Evolutionary conservation across 2,888 invertebrate genomes (phyloP).

Genomic region (Mamestra brassicae): DNA sequence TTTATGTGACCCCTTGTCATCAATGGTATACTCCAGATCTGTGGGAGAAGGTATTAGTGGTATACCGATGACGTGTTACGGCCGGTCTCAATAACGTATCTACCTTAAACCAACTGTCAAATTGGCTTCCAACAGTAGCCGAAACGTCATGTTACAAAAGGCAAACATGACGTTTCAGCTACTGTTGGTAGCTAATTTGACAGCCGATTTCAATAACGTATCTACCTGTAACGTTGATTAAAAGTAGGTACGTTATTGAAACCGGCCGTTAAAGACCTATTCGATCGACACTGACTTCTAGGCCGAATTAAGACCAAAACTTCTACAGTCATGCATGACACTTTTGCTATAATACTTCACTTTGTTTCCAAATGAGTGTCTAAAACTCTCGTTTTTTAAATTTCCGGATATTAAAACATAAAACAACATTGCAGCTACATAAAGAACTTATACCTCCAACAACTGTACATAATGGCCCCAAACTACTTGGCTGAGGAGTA

Average conservation of each 20-base stretch:
- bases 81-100: no score
- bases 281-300: not conserved
- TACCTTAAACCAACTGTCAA: no score
- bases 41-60: not conserved
- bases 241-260: no score
- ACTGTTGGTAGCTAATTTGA: no score
- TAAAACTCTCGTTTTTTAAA: no score
- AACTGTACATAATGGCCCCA: conserved; percentile 95
- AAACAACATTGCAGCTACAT: conserved; percentile 80
- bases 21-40: not conserved
- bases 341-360: not conserved
- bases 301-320: not conserved
- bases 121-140: no score
- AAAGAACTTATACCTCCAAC: conserved; percentile 95
- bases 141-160: no score
- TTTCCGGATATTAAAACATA: not conserved
- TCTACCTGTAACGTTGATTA: no score
- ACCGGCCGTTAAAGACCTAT: not conserved
- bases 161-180: no score
- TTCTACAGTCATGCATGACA: not conserved
- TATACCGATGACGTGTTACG: not conserved
- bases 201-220: no score
- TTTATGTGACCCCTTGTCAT: not conserved
- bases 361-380: not conserved
- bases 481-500: conserved; percentile 95